Conservation (phyloP, 1,140 invertebrate genomes). For the Drosophila seguyi region DNA sequence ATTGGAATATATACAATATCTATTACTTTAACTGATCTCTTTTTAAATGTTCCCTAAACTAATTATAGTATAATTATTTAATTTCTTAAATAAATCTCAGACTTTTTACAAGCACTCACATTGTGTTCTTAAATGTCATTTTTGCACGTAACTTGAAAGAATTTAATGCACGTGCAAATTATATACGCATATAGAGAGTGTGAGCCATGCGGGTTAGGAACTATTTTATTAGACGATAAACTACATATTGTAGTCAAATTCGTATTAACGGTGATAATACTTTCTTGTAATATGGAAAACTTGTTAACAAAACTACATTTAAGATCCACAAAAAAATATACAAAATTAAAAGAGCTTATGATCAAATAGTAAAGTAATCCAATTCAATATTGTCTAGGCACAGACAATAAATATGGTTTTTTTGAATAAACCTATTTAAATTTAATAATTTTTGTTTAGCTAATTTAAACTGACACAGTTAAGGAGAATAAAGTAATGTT, state of each 20-base stretch:
- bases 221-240: not conserved
- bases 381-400: not conserved
- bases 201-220: not conserved
- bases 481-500: not conserved
- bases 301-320: no score
- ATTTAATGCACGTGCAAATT: slow-evolving; percentile 5
- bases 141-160: slow-evolving; percentile 15
- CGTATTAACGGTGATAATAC: no score
- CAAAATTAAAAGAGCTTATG: no score
- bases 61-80: no score
- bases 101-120: not conserved
- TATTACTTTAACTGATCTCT: not conserved
- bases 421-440: not conserved
- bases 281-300: no score
- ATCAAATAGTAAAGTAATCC: no score
- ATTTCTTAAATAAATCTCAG: not conserved
- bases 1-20: not conserved
- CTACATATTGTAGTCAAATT: not conserved
- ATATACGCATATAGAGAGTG: not conserved
- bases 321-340: no score
- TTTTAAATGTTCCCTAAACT: not conserved
- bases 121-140: not conserved
- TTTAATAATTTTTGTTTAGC: not conserved
- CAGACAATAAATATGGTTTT: not conserved
- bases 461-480: not conserved